phyloP scores from a whole-genome alignment of 2,888 invertebrate genomes.

The Odontomyia ornata region DNA sequence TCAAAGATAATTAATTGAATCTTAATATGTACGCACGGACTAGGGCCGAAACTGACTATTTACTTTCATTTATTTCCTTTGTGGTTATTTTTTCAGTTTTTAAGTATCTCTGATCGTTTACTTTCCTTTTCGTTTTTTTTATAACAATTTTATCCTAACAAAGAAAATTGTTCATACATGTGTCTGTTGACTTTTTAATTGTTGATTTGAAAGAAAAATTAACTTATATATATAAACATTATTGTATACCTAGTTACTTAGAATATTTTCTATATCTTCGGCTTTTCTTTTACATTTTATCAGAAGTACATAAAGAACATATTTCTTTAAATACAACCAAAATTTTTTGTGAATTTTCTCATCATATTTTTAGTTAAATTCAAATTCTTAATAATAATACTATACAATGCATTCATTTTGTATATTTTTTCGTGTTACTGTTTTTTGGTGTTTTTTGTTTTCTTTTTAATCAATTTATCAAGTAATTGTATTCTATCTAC shows the following conservation, averaged over 20 bases:
- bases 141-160: background rate
- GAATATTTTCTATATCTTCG: too few species aligned
- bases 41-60: background rate
- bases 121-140: too few species aligned
- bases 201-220: background rate
- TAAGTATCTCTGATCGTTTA: too few species aligned
- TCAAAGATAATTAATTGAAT: background rate
- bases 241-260: background rate
- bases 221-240: background rate
- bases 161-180: background rate
- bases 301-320: background rate
- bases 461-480: constrained; percentile 10
- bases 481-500: constrained; percentile 21
- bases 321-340: background rate
- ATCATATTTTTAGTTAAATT: background rate
- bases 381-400: background rate
- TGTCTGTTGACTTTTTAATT: background rate
- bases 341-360: constrained; percentile 5
- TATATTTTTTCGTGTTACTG: constrained; percentile 5
- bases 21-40: too few species aligned
- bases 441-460: constrained; percentile 26
- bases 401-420: background rate
- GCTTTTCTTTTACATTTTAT: background rate
- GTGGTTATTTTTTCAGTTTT: background rate
- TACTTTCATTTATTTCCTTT: background rate